Evolutionary conservation across 2,888 invertebrate genomes (phyloP).

Genomic region (Helleia helle): DNA sequence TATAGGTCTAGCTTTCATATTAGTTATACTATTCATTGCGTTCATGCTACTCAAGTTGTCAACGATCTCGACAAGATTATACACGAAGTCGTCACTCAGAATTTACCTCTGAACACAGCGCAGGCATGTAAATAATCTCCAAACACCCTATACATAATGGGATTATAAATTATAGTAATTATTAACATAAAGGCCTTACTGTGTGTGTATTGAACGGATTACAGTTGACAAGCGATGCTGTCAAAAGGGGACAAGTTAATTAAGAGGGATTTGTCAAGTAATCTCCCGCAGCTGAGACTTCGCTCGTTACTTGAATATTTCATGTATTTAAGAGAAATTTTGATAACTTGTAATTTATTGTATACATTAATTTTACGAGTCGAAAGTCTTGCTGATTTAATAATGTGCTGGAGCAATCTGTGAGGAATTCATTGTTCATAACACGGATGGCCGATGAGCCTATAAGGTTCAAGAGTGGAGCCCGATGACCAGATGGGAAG

Average conservation of each 20-base stretch:
- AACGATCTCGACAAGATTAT: too few species aligned
- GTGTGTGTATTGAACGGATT: constrained; percentile 16
- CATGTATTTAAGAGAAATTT: background rate
- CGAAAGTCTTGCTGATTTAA: too few species aligned
- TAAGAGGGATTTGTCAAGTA: constrained; percentile 41
- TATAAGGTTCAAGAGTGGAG: too few species aligned
- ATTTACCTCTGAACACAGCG: background rate
- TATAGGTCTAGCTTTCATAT: too few species aligned
- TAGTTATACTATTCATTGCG: too few species aligned
- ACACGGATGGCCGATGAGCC: too few species aligned
- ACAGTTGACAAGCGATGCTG: constrained; percentile 25
- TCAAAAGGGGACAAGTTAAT: constrained; percentile 42
- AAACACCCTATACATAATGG: background rate
- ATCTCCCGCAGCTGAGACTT: constrained; percentile 22
- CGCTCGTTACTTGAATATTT: background rate
- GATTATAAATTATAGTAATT: constrained; percentile 13
- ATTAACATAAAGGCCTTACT: constrained; percentile 9
- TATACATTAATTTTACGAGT: background rate
- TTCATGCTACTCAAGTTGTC: too few species aligned
- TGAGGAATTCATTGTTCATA: too few species aligned
- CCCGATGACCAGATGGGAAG: too few species aligned
- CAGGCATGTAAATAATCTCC: background rate
- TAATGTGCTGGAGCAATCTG: too few species aligned
- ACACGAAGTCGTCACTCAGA: too few species aligned
- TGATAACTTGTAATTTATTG: constrained; percentile 4